These are phyloP conservation scores for Callosobruchus maculatus DNA, from an alignment of 2,888 invertebrate genomes.

Conservation along the genomic window DNA sequence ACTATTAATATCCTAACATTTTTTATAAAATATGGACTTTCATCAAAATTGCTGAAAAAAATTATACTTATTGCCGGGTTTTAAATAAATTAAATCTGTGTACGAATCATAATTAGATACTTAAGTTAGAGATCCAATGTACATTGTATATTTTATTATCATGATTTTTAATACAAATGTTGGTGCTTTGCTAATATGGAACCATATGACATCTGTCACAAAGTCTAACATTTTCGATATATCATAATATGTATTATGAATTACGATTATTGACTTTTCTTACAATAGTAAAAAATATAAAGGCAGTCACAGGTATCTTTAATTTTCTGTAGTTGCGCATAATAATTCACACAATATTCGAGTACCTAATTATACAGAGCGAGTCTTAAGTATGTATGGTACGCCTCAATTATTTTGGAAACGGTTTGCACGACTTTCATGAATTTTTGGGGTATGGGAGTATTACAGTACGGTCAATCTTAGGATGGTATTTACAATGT, in stretches of 20 bases:
- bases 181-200: constrained; percentile 49
- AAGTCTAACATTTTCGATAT: neutral
- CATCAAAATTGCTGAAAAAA: neutral
- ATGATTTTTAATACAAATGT: constrained; percentile 45
- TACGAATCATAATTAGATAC: constrained; percentile 36
- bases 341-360: neutral
- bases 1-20: neutral
- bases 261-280: neutral
- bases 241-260: neutral
- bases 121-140: constrained; percentile 43
- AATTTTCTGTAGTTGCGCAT: neutral
- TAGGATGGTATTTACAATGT: too few relatives aligned
- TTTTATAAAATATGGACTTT: neutral
- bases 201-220: constrained; percentile 29
- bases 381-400: too few relatives aligned
- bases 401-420: too few relatives aligned
- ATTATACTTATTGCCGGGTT: neutral
- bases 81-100: constrained; percentile 10
- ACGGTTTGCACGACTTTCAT: too few relatives aligned
- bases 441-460: too few relatives aligned
- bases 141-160: constrained; percentile 39
- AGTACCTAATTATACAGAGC: too few relatives aligned
- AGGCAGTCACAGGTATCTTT: neutral
- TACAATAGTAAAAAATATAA: neutral
- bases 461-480: too few relatives aligned